phyloP scores from a whole-genome alignment of 2,888 invertebrate species.

The Phengaris alcon region DNA sequence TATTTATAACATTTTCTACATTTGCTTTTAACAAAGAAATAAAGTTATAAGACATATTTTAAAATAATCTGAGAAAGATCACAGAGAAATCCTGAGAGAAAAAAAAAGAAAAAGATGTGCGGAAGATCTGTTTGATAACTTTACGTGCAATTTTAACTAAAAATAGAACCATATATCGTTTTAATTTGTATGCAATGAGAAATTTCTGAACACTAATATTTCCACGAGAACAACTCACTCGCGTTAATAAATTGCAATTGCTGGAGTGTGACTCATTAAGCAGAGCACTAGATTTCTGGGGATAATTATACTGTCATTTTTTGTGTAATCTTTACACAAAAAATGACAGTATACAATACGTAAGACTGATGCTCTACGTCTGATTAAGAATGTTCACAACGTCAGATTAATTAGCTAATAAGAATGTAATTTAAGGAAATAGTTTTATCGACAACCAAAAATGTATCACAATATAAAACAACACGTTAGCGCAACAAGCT shows the following conservation, averaged over 20 bases:
- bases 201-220: conserved; percentile 22
- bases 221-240: conserved; percentile 17
- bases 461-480: neutral
- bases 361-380: neutral
- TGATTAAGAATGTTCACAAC: neutral
- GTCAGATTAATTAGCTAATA: neutral
- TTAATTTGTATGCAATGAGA: conserved; percentile 27
- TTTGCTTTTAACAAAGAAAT: too few relatives aligned
- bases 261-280: conserved; percentile 22
- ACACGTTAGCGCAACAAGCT: neutral
- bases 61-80: neutral
- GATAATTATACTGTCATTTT: too few relatives aligned
- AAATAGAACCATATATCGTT: conserved; percentile 9
- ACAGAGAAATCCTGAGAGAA: neutral
- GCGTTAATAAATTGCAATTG: conserved; percentile 13
- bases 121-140: neutral
- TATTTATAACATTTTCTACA: too few relatives aligned
- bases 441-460: neutral
- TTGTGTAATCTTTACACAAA: neutral
- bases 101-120: too few relatives aligned
- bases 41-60: neutral
- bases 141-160: conserved; percentile 10
- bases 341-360: neutral
- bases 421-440: too few relatives aligned
- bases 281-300: too few relatives aligned